phyloP scores from a whole-genome alignment of 2,113 vertebrate species.

The Grallaria varia region DNA sequence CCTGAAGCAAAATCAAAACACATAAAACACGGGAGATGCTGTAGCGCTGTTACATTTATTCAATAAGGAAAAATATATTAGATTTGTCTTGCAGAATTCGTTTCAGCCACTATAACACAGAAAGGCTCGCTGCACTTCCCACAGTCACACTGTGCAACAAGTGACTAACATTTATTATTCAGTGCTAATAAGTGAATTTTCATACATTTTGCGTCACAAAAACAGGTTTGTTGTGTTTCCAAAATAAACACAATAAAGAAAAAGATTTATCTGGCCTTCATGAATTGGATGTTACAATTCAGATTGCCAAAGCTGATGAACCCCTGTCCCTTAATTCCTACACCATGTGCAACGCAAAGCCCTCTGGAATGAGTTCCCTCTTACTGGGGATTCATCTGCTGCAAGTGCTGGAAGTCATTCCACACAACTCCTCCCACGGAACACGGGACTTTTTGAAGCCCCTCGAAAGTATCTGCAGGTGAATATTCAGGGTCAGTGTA shows the following conservation, averaged over 20 bases:
- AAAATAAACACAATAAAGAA: neutral
- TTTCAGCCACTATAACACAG: neutral
- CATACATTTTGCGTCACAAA: neutral
- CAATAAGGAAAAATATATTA: neutral
- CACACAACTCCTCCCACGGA: neutral
- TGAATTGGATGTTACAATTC: neutral
- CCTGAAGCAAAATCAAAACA: neutral
- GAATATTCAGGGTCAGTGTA: constrained; percentile 15
- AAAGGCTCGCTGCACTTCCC: neutral
- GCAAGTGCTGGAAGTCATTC: constrained; percentile 41
- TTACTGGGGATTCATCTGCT: neutral
- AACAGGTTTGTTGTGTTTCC: neutral
- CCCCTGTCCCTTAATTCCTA: neutral
- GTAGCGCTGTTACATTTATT: fast-evolving
- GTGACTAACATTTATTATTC: neutral
- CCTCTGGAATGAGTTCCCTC: neutral
- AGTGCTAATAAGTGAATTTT: neutral
- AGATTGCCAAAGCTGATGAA: neutral
- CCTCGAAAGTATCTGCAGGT: constrained; percentile 29
- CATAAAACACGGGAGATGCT: neutral
- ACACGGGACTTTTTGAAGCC: constrained; percentile 13
- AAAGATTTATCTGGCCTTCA: neutral
- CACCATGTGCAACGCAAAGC: neutral
- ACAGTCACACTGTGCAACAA: neutral
- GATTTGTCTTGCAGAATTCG: neutral